A percentile compares a stretch with the other conserved stretches of the same genome.
Conservation (phyloP, 2,113 vertebrate genomes). For the Myocastor coypus region DNA sequence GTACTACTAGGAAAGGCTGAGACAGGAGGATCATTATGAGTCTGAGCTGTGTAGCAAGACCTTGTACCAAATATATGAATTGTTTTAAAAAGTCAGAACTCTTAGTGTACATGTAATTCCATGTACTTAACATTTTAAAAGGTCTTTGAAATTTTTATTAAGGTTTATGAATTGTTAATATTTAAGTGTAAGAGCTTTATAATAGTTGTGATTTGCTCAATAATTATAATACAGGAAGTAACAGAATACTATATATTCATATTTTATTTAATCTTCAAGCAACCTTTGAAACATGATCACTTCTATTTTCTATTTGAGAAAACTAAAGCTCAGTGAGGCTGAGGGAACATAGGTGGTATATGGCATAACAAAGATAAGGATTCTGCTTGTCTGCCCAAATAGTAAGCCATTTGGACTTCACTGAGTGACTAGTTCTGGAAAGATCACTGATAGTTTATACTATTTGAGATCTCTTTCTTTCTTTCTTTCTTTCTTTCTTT, state of each 20-base stretch:
- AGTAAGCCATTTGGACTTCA: slow-evolving; percentile 34
- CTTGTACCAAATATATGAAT: too few relatives aligned
- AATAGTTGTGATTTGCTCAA: background rate
- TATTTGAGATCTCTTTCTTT: background rate
- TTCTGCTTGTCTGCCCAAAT: background rate
- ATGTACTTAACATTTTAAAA: too few relatives aligned
- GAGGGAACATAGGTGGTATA: background rate
- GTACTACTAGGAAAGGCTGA: too few relatives aligned
- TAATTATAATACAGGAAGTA: background rate
- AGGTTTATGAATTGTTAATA: background rate
- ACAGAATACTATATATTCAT: background rate
- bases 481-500: too few relatives aligned
- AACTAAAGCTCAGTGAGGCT: background rate
- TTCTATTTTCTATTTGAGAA: background rate
- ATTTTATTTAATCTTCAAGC: background rate
- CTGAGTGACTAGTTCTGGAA: background rate
- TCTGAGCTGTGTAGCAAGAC: too few relatives aligned
- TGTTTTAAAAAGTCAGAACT: too few relatives aligned
- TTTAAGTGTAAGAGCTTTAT: background rate
- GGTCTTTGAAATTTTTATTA: background rate
- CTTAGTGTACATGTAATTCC: too few relatives aligned
- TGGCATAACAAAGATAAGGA: background rate
- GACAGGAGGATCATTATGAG: too few relatives aligned
- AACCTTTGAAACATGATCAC: background rate
- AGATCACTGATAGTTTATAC: background rate